Base-by-base conservation (phyloP, 2,797 vertebrate genomes). In the Poliocrania exsul region DNA sequence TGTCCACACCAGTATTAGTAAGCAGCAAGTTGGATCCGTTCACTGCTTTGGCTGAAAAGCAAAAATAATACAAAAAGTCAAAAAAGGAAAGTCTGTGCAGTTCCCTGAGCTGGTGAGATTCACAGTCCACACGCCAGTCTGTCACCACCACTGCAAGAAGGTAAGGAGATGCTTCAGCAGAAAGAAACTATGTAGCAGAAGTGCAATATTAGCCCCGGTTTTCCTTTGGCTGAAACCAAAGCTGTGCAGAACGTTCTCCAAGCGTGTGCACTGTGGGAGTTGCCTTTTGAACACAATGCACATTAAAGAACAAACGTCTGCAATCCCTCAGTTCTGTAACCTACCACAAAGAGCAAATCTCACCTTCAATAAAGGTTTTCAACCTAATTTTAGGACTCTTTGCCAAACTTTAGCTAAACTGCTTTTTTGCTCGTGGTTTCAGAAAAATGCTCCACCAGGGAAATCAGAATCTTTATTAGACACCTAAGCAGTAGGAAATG, bases 181-280 rank as follows among this genome's bases (percentile, higher is more conserved):
- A 73, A 80, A 25, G 3, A 77, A 57, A 60, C 17, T 10, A 33
- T 0, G 4, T 4, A 83, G 49, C 49, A 64, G 44, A 10, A 67
- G 14, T 3, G 20, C 47, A 31, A 24, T 62, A 46, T 47, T 7
- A 50, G 20, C 38, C 15, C 14, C 65, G 29, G 2, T 44, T 86
- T 35, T 38, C 10, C 44, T 77, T 49, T n/a, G 31, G 20, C 29
- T 66, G 60, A 73, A 92, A 64, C 11, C 33, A 44, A 54, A 81
- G 25, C 50, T 26, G 29, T 17, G 29, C 7, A 15, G 44, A 51
- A 66, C 49, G 6, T 40, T 64, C 10, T 38, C 57, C 61, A 84
- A 10, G 19, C 10, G 23, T 9, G 10, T 0, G 0, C 1, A 9
- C 37, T 51, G 28, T 10, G 15, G 4, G 21, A 89, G 18, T 0